These are phyloP conservation scores for Alaudala cheleensis DNA, from an alignment of 2,113 vertebrate genomes.

Conservation along the genomic window DNA sequence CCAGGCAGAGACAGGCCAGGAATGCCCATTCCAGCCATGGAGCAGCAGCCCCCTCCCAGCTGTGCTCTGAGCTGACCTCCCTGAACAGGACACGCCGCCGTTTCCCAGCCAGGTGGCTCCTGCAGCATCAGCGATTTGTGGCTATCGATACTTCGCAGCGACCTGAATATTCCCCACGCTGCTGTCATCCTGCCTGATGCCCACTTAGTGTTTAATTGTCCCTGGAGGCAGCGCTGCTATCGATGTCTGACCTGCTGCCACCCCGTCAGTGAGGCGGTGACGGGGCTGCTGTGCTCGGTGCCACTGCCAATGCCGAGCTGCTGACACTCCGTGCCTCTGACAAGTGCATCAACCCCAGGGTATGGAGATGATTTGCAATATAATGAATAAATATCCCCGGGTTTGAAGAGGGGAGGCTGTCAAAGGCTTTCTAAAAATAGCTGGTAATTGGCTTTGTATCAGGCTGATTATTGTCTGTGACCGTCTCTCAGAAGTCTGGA, in stretches of 20 bases:
- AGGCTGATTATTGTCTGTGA: not conserved
- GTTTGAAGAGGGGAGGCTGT: not conserved
- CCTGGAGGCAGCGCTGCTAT: not conserved
- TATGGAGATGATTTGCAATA: not conserved
- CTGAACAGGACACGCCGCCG: no score
- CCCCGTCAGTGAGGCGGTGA: not conserved
- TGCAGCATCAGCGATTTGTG: not conserved
- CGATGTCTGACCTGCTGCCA: not conserved
- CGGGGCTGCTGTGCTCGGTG: not conserved
- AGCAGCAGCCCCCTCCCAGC: accelerated
- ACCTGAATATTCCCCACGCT: not conserved
- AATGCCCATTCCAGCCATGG: accelerated
- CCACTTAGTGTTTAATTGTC: not conserved
- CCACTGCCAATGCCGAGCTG: not conserved
- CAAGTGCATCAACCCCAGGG: not conserved
- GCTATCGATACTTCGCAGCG: not conserved
- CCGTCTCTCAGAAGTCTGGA: not conserved
- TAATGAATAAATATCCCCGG: constrained; percentile 33
- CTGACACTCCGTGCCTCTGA: not conserved
- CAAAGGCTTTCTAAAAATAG: constrained; percentile 53
- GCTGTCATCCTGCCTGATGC: not conserved
- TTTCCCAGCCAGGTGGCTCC: not conserved
- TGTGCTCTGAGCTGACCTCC: not conserved
- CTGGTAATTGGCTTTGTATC: not conserved
- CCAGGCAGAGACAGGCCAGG: not conserved